Base-by-base conservation (phyloP, 2,888 invertebrate species). In the Papilio elwesi region DNA sequence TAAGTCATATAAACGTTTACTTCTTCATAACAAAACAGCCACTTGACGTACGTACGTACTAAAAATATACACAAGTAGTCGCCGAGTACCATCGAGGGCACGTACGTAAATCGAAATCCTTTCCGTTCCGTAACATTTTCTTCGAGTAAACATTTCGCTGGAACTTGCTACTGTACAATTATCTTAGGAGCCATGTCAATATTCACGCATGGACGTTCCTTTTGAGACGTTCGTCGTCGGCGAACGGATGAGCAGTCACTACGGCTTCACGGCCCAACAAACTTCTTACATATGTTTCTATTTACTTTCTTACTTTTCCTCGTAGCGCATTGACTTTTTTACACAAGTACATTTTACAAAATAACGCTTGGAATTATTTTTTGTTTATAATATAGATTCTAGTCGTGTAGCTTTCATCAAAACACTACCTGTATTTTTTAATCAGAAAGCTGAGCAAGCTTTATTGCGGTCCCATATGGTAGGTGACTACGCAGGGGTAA, bases 191-290 rank as follows among this genome's bases (percentile, higher is more conserved):
- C 76, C 78, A 78, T 77, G 79, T 80, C 81, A 81, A 81, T 79
- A 81, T 80, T 83, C 81, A 83, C 80, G 83, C 81, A 78, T 82
- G 81, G 78, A 76, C 76, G 77, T 82, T 74, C 75, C 79, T 82
- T 82, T 82, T 80, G 78, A 80, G 74, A 78, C 79, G 75, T 78
- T 79, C 79, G 77, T 76, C 75, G 74, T 68, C 77, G 76, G 77
- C 76, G 76, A 78, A 78, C 76, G 78, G 75, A 68, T 70, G 77
- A 76, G 74, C 71, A 76, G 77, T 77, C 79, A 78, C 77, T 71
- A 78, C 75, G 73, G 75, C 77, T 78, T 80, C 74, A 77, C 78
- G 79, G 76, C 75, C 76, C 76, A 78, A 76, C 76, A 80, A 81
- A 80, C 78, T 83, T 82, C 73, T 76, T 78, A 79, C 80, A 78